Conservation (phyloP, 1,140 invertebrate species). For the Dryas iulia region DNA sequence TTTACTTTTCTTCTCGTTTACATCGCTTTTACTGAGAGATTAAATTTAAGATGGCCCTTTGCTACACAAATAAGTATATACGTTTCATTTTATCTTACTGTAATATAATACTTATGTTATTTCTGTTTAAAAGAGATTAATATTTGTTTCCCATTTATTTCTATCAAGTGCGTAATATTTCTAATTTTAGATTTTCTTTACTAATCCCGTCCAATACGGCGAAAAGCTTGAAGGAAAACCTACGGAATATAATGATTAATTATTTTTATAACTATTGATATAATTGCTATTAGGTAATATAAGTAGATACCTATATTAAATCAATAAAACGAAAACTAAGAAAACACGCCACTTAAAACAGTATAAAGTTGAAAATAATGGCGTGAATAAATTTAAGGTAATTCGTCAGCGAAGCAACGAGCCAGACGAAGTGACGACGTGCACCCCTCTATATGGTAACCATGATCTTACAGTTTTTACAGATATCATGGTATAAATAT, state of each 20-base stretch:
- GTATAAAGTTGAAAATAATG: slow-evolving; percentile 18
- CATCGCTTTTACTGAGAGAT: slow-evolving; percentile 61
- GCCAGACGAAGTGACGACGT: slow-evolving; percentile 37
- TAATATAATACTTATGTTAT: neutral
- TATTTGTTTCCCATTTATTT: neutral
- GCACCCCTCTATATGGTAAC: slow-evolving; percentile 30
- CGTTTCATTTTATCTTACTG: neutral
- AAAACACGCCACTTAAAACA: slow-evolving; percentile 6
- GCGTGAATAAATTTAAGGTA: slow-evolving; percentile 57
- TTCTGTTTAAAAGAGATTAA: neutral
- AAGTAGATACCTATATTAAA: no score
- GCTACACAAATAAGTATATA: neutral
- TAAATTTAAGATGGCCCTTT: slow-evolving; percentile 46
- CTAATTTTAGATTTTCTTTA: no score
- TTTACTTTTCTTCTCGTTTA: slow-evolving; percentile 62
- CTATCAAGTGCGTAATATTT: neutral
- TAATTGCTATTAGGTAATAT: no score
- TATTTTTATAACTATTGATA: no score
- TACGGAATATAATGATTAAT: no score
- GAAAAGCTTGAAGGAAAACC: no score
- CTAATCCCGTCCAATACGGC: no score
- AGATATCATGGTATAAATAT: neutral
- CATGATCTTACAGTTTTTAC: slow-evolving; percentile 12
- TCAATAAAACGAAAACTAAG: neutral
- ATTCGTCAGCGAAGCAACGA: slow-evolving; percentile 49